Base-by-base conservation (phyloP, 2,797 vertebrate genomes). In the Babyrousa celebensis region DNA sequence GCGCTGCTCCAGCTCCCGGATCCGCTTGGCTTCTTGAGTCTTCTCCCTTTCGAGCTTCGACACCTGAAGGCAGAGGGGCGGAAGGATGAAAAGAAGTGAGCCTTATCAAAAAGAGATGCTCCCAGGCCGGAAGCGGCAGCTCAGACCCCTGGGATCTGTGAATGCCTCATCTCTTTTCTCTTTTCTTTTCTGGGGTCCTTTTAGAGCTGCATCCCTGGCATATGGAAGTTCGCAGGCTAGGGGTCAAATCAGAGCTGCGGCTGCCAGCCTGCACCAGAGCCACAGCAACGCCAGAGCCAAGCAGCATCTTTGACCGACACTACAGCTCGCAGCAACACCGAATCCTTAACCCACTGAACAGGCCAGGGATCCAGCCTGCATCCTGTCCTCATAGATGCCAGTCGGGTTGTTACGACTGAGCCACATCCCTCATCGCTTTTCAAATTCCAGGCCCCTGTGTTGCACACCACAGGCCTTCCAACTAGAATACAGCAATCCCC, bases 41-140 rank as follows among this genome's bases (percentile, higher is more conserved):
- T 99, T 99, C 98, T 99, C 99, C 71, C 99, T 99, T 98, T 99
- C 99, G 12, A 99, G 99, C 97, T 99, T 99, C 97, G 98, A 99
- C 92, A 99, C 99, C 99, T 99, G 96, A 3, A 96, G 14, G 48
- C 83, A n/a, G 77, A 96, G 77, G 95, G 29, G 65, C 27, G 58
- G 95, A 40, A 74, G 86, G 97, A 91, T 88, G 71, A 94, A 27
- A 82, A 80, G 62, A 43, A 67, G 71, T 72, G 65, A 96, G 48
- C 0, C 2, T 68, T 63, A 16, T 85, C 27, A 92, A 62, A 82
- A 89, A 88, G 72, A 36, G 85, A 75, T 15, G 67, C 68, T 71
- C 87, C 27, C 0, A 40, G 80, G 71, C 82, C 21, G 63, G 63
- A 60, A 60, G 27, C 4, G 58, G 40, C 62, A 52, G 88, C 43